Base-by-base conservation (phyloP, 2,113 vertebrate genomes). In the Siniperca chuatsi region DNA sequence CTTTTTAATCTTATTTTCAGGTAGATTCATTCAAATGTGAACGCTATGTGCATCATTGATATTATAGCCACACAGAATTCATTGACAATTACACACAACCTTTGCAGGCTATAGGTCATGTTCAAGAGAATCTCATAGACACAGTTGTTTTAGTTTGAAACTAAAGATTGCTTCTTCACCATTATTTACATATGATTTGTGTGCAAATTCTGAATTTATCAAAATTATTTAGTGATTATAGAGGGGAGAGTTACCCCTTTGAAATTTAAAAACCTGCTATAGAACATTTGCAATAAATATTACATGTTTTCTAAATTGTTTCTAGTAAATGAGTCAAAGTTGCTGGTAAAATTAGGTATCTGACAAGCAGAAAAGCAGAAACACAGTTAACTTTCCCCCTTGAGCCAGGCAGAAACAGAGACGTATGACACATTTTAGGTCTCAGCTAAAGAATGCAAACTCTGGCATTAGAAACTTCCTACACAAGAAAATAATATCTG, bases 401-500 rank as follows among this genome's bases (percentile, higher is more conserved):
- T 68, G 18, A 8, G 33, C 18, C 23, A 23, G 15, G 16, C 15
- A 71, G 40, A 78, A 37, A 62, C 55, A 65, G 15, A 70, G 15
- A 12, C 10, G 11, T 66, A 20, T 44, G 89, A 90, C 75, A 78
- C 57, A 69, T 81, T 87, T 60, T 37, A 46, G 70, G 68, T 40
- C n/a, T 48, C 12, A 55, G 44, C 13, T 76, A 42, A 87, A 82
- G 74, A 89, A 78, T 73, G 75, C 50, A 88, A 81, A 85, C 66
- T 75, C 76, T 61, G 86, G 79, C 77, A 78, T 83, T 67, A 86
- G 37, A 71, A 87, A 85, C 75, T 82, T 88, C 77, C 88, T 82
- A 79, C 83, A 85, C 25, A n/a, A 84, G 89, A 94, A 90, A 90
- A 91, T 85, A 89, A 85, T 89, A 88, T 94, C 86, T 92, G 83